Conservation (phyloP, 2,888 invertebrate species). For the Sialis fuliginosa region DNA sequence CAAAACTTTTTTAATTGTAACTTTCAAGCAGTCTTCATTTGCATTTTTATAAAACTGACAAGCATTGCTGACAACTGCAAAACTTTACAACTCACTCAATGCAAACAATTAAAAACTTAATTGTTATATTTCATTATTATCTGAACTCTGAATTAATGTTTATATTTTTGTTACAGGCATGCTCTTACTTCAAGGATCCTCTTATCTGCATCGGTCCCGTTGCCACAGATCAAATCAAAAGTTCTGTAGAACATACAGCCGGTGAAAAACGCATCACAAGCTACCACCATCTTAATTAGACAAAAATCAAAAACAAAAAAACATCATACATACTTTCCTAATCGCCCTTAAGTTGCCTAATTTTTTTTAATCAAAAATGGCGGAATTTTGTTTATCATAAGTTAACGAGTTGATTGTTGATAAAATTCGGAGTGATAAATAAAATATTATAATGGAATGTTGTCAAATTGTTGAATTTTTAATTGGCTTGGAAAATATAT, state of each 20-base stretch:
- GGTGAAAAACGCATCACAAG: constrained; percentile 65
- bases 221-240: constrained; percentile 56
- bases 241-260: constrained; percentile 55
- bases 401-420: too few relatives aligned
- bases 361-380: background rate
- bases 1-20: too few relatives aligned
- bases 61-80: too few relatives aligned
- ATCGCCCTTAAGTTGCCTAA: background rate
- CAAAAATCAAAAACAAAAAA: background rate
- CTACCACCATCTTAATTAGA: constrained; percentile 22
- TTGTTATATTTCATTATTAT: too few relatives aligned
- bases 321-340: background rate
- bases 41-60: too few relatives aligned
- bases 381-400: background rate
- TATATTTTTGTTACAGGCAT: constrained; percentile 36
- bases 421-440: too few relatives aligned
- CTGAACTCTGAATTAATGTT: background rate
- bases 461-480: too few relatives aligned
- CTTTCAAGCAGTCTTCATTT: too few relatives aligned
- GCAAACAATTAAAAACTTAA: too few relatives aligned
- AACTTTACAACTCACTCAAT: too few relatives aligned
- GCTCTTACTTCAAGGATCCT: constrained; percentile 84
- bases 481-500: too few relatives aligned
- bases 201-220: constrained; percentile 75
- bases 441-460: too few relatives aligned